Base-by-base conservation (phyloP, 2,888 invertebrate genomes). In the Netelia inedita region DNA sequence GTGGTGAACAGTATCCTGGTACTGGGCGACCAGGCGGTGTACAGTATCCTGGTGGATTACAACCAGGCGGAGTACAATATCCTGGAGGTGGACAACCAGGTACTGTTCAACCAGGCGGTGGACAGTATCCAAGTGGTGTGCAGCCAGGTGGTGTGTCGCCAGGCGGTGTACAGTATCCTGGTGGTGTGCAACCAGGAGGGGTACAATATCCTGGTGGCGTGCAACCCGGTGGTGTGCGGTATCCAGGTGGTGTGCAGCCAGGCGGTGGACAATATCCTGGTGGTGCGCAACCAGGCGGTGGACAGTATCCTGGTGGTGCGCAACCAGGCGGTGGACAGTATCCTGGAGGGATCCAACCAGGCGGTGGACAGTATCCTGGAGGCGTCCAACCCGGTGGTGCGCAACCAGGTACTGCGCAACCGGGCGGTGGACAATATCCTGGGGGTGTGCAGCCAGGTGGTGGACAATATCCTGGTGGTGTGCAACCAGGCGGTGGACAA, bases 391-490 rank as follows among this genome's bases (percentile, higher is more conserved):
- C 66, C n/a, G 75, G 66, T 8, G 57, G 16, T 14, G 43, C 11
- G 11, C 50, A 53, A 9, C 73, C 82, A 2, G 82, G 73, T 2
- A 66, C 57, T 43, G 41, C 19, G 1, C 76, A 21, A 23, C 66
- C 71, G 2, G 71, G 59, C 0, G 72, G 50, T 11, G 66, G 16
- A 41, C 43, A 57, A 11, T 83, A 74, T 71, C 68, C 87, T 10
- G 85, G 86, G 16, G 85, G 86, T 3, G 69, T 46, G 59, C 59
- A 76, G 23, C 87, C 88, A 21, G 89, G 86, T 76, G 72, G 35
- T 83, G n/a, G n/a, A n/a, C n/a, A n/a, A n/a, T 86, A 86, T 83
- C 84, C 86, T 35, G 87, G 85, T 16, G 86, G 84, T 19, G n/a
- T 21, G 63, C 61, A 86, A 50, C 79, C 87, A 63, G 83, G 87